Base-by-base conservation (phyloP, 64 coral and sea anemone genomes). In the Platygyra sinensis region DNA sequence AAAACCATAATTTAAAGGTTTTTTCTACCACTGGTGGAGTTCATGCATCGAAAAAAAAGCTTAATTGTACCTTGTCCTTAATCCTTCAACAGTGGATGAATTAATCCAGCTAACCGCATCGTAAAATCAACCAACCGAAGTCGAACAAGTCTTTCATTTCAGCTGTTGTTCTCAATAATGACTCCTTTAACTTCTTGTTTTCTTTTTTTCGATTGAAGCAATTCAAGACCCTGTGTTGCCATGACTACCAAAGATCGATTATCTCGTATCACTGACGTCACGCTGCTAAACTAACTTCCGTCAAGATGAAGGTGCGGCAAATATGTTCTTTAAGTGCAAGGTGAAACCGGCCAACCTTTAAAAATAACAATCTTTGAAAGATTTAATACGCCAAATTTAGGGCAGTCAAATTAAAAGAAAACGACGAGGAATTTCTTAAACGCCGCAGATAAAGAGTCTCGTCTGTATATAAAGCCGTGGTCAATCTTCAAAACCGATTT, bases 221-320 rank as follows among this genome's bases (percentile, higher is more conserved):
- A 6, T 46, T 46, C 42, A 46, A 46, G 42, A 5, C 42, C 42
- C 42, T 46, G 42, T 46, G 33, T 24, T 77, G 18, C 36, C 17
- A 77, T 77, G 39, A 50, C 74, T 22, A 77, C 74, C 39, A 52
- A 22, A 42, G 22, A 27, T 27, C 65, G 65, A 27, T 57, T 57
- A 69, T 69, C 25, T 10, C 25, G 22, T n/a, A 27, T 25, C 10
- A 69, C 7, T 27, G 22, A 69, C 25, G 54, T 57, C 71, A 69
- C 65, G 65, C 29, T 12, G 73, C 33, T 19, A 75, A 77, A 15
- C 39, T 46, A 77, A 77, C 20, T 42, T 22, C 36, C 17, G 15
- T 38, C 74, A 24, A 31, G 15, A 13, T 36, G 10, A 46, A 77
- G 74, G 74, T 77, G 74, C 38, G 74, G 74, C 74, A 77, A 77